phyloP scores from a whole-genome alignment of 2,888 invertebrate genomes.

The Colletes collaris region DNA sequence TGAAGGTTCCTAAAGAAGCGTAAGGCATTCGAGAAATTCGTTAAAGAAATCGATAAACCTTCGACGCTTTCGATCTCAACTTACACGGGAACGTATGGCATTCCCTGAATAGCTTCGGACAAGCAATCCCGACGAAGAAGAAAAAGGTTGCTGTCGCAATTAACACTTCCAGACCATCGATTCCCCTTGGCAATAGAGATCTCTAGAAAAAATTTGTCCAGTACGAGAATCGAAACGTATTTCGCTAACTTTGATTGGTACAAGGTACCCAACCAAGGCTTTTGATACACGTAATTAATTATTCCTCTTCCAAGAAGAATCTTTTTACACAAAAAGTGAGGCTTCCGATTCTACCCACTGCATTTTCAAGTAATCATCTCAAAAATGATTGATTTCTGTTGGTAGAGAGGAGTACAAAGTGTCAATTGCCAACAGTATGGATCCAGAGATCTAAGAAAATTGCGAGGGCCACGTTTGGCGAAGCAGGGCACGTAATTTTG shows the following conservation, averaged over 20 bases:
- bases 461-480: no score
- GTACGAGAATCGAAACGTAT: background rate
- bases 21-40: slow-evolving; percentile 68
- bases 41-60: slow-evolving; percentile 68
- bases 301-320: no score
- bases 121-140: background rate
- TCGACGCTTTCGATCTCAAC: slow-evolving; percentile 43
- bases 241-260: no score
- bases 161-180: slow-evolving; percentile 8
- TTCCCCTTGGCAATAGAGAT: background rate
- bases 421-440: no score
- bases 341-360: no score
- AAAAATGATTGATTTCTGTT: no score
- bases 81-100: slow-evolving; percentile 39
- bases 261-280: no score
- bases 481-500: background rate
- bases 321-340: no score
- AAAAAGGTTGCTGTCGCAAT: slow-evolving; percentile 20
- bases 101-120: slow-evolving; percentile 37
- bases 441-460: no score
- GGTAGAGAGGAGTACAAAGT: no score
- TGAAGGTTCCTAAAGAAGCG: slow-evolving; percentile 65
- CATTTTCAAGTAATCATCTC: no score
- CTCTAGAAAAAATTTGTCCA: background rate
- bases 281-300: no score